Evolutionary conservation across 2,113 vertebrate species (phyloP).

Genomic region (Nannospalax galili): DNA sequence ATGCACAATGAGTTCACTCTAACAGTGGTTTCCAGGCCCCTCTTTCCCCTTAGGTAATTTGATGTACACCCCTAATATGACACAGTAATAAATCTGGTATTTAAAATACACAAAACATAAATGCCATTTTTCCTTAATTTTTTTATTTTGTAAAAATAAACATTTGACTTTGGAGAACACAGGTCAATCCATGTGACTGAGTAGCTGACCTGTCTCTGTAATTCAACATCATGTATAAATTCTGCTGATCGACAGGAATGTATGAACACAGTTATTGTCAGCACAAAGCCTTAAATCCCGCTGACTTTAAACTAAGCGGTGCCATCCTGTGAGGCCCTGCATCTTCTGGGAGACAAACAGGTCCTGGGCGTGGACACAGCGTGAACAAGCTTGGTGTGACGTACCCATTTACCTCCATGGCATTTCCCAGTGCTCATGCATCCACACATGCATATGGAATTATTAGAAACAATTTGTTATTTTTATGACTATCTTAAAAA

Average conservation of each 20-base stretch:
- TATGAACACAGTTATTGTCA: constrained; percentile 94
- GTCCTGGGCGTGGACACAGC: constrained; percentile 82
- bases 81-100: constrained; percentile 74
- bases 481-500: constrained; percentile 24
- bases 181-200: constrained; percentile 85
- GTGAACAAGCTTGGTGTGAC: constrained; percentile 70
- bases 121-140: constrained; percentile 74
- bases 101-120: constrained; percentile 76
- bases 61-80: constrained; percentile 77
- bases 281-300: constrained; percentile 98
- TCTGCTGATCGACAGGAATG: constrained; percentile 96
- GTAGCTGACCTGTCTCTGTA: constrained; percentile 83
- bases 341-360: constrained; percentile 83
- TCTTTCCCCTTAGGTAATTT: constrained; percentile 71
- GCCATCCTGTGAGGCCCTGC: constrained; percentile 86
- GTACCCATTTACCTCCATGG: constrained; percentile 72
- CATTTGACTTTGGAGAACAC: constrained; percentile 87
- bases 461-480: constrained; percentile 36
- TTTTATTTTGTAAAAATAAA: constrained; percentile 77
- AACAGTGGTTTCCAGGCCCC: constrained; percentile 68
- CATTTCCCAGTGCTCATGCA: constrained; percentile 63
- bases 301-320: constrained; percentile 95
- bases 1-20: constrained; percentile 86
- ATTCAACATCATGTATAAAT: constrained; percentile 91
- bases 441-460: constrained; percentile 26